These are phyloP conservation scores for Orthosia gracilis DNA, from an alignment of 2,888 invertebrate genomes.

Conservation along the genomic window DNA sequence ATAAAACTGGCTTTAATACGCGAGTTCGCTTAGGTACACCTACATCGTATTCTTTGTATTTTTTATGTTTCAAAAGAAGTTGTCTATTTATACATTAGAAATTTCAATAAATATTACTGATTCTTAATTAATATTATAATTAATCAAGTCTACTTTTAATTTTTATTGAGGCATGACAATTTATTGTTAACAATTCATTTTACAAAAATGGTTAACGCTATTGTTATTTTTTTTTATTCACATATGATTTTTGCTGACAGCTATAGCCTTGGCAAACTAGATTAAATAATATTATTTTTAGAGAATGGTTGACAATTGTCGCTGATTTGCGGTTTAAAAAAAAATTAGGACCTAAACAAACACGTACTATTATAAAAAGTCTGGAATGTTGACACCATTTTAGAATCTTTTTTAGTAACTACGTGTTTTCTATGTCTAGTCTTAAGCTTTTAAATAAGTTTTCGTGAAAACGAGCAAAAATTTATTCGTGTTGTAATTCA, in stretches of 20 bases:
- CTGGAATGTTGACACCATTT: constrained; percentile 9
- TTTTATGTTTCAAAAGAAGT: not conserved
- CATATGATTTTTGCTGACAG: not conserved
- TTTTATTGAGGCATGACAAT: not conserved
- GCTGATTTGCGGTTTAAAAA: constrained; percentile 15
- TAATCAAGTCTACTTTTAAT: not conserved
- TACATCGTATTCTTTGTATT: not conserved
- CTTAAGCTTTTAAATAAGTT: not conserved
- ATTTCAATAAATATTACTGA: not conserved
- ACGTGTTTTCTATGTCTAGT: not conserved
- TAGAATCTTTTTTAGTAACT: too few relatives aligned
- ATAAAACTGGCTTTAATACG: constrained; percentile 28
- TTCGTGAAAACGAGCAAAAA: not conserved
- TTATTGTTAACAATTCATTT: too few relatives aligned
- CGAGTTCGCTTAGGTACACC: not conserved
- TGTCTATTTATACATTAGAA: not conserved
- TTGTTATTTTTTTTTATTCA: not conserved
- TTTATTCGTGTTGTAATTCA: not conserved
- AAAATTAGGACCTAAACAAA: constrained; percentile 5
- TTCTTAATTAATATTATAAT: not conserved
- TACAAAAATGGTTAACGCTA: too few relatives aligned
- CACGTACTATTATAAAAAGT: constrained; percentile 1
- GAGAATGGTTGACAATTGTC: not conserved
- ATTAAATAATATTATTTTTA: not conserved
- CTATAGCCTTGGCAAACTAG: not conserved